A percentile compares a stretch with the other conserved stretches of the same genome.
Evolutionary conservation across 2,888 invertebrate genomes (phyloP).

Genomic region (Emesis castigata): DNA sequence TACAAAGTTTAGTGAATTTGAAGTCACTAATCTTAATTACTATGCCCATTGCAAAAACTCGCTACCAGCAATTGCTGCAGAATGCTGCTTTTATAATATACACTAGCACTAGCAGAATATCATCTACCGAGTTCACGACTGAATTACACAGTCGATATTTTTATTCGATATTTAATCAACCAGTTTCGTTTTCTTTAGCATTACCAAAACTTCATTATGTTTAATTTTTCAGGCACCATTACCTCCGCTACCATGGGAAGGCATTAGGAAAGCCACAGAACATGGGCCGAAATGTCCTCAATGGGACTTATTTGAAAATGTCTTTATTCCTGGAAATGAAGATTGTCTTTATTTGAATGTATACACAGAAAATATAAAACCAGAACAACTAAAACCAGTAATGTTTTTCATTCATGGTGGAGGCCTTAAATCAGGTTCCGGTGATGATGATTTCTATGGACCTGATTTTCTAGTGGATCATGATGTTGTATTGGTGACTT

Average conservation of each 20-base stretch:
- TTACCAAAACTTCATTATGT: too few relatives aligned
- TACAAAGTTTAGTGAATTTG: too few relatives aligned
- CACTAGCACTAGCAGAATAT: too few relatives aligned
- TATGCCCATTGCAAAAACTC: too few relatives aligned
- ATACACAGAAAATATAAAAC: conserved; percentile 72
- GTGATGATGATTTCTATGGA: conserved; percentile 73
- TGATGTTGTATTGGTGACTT: conserved; percentile 75
- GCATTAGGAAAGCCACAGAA: conserved; percentile 72
- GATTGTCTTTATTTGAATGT: conserved; percentile 78
- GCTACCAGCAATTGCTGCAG: too few relatives aligned
- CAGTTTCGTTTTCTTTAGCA: too few relatives aligned
- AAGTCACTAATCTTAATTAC: too few relatives aligned
- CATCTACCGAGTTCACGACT: too few relatives aligned
- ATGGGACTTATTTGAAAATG: conserved; percentile 23
- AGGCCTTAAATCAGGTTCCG: conserved; percentile 73
- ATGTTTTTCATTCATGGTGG: conserved; percentile 78
- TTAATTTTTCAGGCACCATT: conserved; percentile 72
- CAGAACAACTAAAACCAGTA: conserved; percentile 70
- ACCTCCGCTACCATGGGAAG: conserved; percentile 73
- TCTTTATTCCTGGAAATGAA: conserved; percentile 70
- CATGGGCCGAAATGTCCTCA: conserved; percentile 65
- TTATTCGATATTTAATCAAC: too few relatives aligned
- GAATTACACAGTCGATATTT: too few relatives aligned
- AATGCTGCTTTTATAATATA: too few relatives aligned
- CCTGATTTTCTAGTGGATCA: conserved; percentile 76